phyloP scores from a whole-genome alignment of 1,140 invertebrate species.

The Bombus huntii region DNA sequence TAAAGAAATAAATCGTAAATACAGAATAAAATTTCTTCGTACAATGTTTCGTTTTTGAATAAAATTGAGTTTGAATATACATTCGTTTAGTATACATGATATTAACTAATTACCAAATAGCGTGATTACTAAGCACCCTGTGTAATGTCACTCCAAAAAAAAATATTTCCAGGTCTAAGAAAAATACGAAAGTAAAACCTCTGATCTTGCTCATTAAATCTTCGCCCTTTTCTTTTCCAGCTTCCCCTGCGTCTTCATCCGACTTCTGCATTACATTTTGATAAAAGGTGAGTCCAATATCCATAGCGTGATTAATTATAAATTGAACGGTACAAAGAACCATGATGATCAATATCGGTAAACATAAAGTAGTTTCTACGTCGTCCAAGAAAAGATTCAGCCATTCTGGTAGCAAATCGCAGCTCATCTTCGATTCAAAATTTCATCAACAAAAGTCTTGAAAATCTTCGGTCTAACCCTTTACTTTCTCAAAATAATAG shows the following conservation, averaged over 20 bases:
- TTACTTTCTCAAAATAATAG: too few species aligned
- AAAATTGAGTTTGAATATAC: too few species aligned
- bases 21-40: too few species aligned
- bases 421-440: slow-evolving; percentile 31
- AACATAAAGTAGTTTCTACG: slow-evolving; percentile 67
- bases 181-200: slow-evolving; percentile 30
- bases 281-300: slow-evolving; percentile 61
- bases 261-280: slow-evolving; percentile 38
- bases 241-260: not conserved
- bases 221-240: not conserved
- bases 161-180: not conserved
- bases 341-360: slow-evolving; percentile 71
- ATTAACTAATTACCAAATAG: too few species aligned
- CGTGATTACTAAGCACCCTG: too few species aligned
- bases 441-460: not conserved
- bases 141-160: not conserved
- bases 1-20: too few species aligned
- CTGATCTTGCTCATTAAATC: slow-evolving; percentile 43
- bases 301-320: slow-evolving; percentile 62
- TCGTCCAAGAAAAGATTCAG: slow-evolving; percentile 69
- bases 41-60: too few species aligned
- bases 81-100: too few species aligned
- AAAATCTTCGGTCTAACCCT: not conserved
- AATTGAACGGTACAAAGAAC: slow-evolving; percentile 71
- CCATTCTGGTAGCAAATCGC: slow-evolving; percentile 64